Percentiles rank a stretch among this genome's conserved stretches.
Evolutionary conservation across 2,113 vertebrate genomes (phyloP).

Genomic region (Myrmophylax atrothorax): DNA sequence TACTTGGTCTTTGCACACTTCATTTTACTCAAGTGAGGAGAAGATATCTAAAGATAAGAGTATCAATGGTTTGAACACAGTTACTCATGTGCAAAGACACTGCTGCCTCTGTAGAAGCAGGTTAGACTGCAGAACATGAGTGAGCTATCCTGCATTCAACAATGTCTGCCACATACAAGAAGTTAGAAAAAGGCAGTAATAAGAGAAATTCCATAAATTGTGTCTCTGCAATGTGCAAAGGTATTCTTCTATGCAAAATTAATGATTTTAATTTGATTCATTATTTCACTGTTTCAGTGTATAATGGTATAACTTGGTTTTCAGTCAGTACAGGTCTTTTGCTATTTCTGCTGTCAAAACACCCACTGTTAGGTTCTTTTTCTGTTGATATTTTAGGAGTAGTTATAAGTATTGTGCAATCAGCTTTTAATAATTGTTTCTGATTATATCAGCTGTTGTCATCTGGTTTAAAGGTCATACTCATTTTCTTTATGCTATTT

Average conservation of each 20-base stretch:
- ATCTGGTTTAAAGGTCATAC: background rate
- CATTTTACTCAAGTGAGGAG: background rate
- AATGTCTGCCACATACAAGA: background rate
- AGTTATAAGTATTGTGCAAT: background rate
- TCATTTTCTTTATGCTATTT: background rate
- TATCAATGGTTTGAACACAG: background rate
- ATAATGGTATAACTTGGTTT: background rate
- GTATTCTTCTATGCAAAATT: background rate
- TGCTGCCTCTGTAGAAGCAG: background rate
- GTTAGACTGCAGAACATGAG: background rate
- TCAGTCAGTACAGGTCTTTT: background rate
- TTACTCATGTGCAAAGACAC: background rate
- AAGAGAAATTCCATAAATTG: background rate
- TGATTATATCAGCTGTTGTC: background rate
- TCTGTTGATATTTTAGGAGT: background rate
- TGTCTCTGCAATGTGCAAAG: background rate
- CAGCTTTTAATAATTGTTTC: background rate
- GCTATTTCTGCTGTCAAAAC: background rate
- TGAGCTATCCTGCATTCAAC: background rate
- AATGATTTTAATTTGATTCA: background rate
- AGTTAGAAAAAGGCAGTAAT: background rate
- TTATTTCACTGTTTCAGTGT: background rate
- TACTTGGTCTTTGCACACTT: background rate
- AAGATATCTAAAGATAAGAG: background rate
- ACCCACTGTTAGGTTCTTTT: background rate